A percentile compares a stretch with the other conserved stretches of the same genome.
Conservation (phyloP, 2,113 vertebrate genomes). For the Engystomops pustulosus region DNA sequence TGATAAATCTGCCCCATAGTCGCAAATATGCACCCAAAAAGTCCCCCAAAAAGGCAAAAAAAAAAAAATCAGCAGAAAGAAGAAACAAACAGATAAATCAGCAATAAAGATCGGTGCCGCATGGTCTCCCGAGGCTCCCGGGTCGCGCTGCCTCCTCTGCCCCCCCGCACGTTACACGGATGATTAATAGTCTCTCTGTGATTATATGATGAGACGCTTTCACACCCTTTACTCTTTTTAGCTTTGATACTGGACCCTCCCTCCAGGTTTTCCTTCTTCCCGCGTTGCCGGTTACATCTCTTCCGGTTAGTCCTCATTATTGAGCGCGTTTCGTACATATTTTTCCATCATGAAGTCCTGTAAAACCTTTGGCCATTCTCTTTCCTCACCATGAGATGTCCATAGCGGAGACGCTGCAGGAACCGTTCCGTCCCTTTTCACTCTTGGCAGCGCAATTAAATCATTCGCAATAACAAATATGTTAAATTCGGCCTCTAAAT, state of each 20-base stretch:
- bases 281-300: not conserved
- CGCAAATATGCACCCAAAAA: too few species aligned
- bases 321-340: not conserved
- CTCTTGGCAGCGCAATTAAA: not conserved
- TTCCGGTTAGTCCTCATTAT: not conserved
- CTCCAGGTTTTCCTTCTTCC: not conserved
- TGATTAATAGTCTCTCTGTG: too few species aligned
- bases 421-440: not conserved
- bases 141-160: too few species aligned
- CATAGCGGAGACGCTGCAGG: not conserved
- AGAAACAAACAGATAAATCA: too few species aligned
- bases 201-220: too few species aligned
- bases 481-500: constrained; percentile 49
- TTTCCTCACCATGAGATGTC: not conserved
- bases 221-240: not conserved
- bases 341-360: not conserved
- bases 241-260: not conserved
- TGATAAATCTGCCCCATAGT: too few species aligned
- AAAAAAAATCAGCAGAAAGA: too few species aligned
- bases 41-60: too few species aligned
- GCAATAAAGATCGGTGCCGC: too few species aligned
- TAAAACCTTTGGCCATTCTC: not conserved
- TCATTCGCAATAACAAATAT: constrained; percentile 52
- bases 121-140: too few species aligned
- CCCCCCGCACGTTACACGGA: too few species aligned